phyloP scores from a whole-genome alignment of 2,888 invertebrate genomes.

The Corbicula japonica region DNA sequence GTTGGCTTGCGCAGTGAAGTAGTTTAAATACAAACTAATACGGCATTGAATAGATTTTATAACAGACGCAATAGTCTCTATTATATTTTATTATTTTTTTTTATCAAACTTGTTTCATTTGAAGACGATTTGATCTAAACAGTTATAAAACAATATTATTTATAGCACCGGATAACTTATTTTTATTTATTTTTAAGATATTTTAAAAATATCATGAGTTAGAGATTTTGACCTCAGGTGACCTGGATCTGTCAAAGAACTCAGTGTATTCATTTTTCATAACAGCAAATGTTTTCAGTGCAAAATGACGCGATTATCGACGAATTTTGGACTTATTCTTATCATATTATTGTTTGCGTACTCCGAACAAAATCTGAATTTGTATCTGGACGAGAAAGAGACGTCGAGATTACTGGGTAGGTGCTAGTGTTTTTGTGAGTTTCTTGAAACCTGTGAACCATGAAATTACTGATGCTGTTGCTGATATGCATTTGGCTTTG shows the following conservation, averaged over 20 bases:
- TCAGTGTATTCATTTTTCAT: constrained; percentile 42
- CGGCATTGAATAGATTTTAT: too few species aligned
- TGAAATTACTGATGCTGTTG: constrained; percentile 29
- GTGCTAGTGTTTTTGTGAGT: constrained; percentile 49
- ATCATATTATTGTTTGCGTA: constrained; percentile 70
- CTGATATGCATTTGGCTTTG: too few species aligned
- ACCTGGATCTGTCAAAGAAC: constrained; percentile 59
- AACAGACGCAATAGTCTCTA: too few species aligned
- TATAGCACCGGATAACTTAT: too few species aligned
- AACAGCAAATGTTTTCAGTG: constrained; percentile 53
- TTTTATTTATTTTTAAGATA: neutral
- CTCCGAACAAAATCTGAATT: constrained; percentile 73
- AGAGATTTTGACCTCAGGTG: constrained; percentile 58
- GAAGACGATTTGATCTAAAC: too few species aligned
- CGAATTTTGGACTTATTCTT: constrained; percentile 66
- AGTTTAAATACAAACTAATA: too few species aligned
- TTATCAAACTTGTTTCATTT: too few species aligned
- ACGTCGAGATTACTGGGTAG: constrained; percentile 81
- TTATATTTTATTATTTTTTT: too few species aligned
- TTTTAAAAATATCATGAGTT: constrained; percentile 3
- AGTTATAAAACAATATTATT: too few species aligned
- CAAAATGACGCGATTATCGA: constrained; percentile 67
- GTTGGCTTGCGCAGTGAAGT: too few species aligned
- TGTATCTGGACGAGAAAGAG: constrained; percentile 80
- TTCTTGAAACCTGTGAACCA: constrained; percentile 19